phyloP scores from a whole-genome alignment of 2,113 vertebrate species.

The Thomomys bottae region DNA sequence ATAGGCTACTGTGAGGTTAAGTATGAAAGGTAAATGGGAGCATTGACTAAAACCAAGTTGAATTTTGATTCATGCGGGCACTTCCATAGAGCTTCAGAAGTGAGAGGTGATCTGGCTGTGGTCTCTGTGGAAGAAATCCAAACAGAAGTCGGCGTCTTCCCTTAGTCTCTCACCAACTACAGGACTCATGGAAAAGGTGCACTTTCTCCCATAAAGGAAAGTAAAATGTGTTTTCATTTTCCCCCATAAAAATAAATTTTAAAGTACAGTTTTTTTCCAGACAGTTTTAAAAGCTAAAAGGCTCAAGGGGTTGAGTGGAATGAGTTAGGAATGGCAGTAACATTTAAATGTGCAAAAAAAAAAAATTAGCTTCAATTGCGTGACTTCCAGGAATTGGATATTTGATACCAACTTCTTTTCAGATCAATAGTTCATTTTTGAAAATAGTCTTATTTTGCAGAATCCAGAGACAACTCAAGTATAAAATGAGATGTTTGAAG shows the following conservation, averaged over 20 bases:
- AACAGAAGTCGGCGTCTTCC: too few relatives aligned
- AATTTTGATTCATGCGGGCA: background rate
- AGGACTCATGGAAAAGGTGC: constrained; percentile 24
- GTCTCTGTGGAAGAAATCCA: background rate
- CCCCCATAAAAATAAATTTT: constrained; percentile 73
- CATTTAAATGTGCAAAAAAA: constrained; percentile 54
- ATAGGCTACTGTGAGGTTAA: background rate
- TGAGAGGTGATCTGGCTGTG: background rate
- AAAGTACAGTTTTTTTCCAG: constrained; percentile 68
- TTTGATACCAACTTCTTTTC: constrained; percentile 62
- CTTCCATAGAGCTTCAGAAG: background rate
- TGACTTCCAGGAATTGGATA: constrained; percentile 57
- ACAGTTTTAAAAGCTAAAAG: constrained; percentile 72
- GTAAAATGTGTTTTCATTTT: constrained; percentile 68
- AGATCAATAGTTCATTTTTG: constrained; percentile 59
- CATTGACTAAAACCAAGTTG: background rate
- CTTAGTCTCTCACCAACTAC: background rate
- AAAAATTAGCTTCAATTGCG: constrained; percentile 63
- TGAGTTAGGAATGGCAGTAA: constrained; percentile 42
- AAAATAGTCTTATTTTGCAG: constrained; percentile 56
- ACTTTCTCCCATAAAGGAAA: constrained; percentile 55
- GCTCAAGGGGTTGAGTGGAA: constrained; percentile 14
- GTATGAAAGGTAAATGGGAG: background rate
- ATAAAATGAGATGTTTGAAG: constrained; percentile 76
- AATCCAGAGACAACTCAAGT: constrained; percentile 69